Conservation (phyloP, 2,888 invertebrate species). For the Agrotis puta region DNA sequence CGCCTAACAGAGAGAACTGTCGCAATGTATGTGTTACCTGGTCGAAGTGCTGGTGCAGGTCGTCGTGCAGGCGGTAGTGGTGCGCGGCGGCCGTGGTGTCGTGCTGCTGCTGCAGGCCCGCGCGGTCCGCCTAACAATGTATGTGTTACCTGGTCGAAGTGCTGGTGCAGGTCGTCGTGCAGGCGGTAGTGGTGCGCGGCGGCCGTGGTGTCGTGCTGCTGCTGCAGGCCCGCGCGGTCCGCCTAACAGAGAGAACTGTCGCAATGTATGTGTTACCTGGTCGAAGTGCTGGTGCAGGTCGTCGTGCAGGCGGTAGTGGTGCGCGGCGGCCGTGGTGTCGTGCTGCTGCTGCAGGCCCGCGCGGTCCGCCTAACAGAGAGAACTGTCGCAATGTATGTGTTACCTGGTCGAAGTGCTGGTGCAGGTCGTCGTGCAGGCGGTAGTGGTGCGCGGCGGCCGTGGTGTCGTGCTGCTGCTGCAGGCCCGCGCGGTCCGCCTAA, state of each 20-base stretch:
- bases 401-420: conserved; percentile 92
- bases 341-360: conserved; percentile 85
- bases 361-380: conserved; percentile 90
- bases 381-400: conserved; percentile 75
- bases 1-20: conserved; percentile 83
- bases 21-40: conserved; percentile 69
- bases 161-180: conserved; percentile 94
- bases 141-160: conserved; percentile 90
- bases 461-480: conserved; percentile 87
- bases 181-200: conserved; percentile 94
- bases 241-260: conserved; percentile 83
- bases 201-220: conserved; percentile 92
- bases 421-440: conserved; percentile 94
- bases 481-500: conserved; percentile 90
- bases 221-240: conserved; percentile 89
- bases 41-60: conserved; percentile 94
- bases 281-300: conserved; percentile 94
- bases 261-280: conserved; percentile 68
- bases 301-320: conserved; percentile 95
- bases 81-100: conserved; percentile 94
- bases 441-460: conserved; percentile 94
- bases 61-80: conserved; percentile 94
- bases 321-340: conserved; percentile 93
- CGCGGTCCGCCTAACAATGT: conserved; percentile 88
- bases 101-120: conserved; percentile 84